phyloP scores from a whole-genome alignment of 1,140 invertebrate genomes.

The Cardiocondyla obscurior region DNA sequence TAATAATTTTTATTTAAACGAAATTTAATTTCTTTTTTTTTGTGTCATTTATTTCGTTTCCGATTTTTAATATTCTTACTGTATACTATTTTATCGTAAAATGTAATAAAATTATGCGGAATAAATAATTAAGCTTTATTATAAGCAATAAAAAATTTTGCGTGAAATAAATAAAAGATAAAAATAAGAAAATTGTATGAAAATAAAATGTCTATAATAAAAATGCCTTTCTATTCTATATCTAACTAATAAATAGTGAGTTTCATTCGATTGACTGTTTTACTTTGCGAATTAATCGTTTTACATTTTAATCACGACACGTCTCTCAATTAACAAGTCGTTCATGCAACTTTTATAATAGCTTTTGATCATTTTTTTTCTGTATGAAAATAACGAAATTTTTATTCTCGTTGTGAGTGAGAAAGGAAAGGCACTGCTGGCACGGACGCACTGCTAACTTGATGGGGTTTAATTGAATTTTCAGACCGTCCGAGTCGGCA shows the following conservation, averaged over 20 bases:
- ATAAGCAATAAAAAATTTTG: neutral
- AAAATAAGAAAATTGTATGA: neutral
- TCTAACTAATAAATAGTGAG: neutral
- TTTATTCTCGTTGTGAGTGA: neutral
- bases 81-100: neutral
- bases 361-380: conserved; percentile 3
- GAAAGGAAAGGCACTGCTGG: neutral
- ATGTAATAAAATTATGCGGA: conserved; percentile 1
- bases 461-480: conserved; percentile 66
- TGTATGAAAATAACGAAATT: conserved; percentile 7
- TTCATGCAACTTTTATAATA: neutral
- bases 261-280: neutral
- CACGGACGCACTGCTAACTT: neutral
- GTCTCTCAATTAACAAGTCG: neutral
- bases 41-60: neutral
- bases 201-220: neutral
- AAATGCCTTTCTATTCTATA: neutral
- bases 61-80: neutral
- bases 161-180: neutral
- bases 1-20: neutral
- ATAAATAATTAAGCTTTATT: no score
- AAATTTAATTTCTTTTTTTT: neutral
- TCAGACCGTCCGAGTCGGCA: conserved; percentile 47
- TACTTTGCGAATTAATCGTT: neutral
- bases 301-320: neutral